A percentile compares a stretch with the other conserved stretches of the same genome.
Conservation (phyloP, 2,888 invertebrate genomes). For the Troides aeacus region DNA sequence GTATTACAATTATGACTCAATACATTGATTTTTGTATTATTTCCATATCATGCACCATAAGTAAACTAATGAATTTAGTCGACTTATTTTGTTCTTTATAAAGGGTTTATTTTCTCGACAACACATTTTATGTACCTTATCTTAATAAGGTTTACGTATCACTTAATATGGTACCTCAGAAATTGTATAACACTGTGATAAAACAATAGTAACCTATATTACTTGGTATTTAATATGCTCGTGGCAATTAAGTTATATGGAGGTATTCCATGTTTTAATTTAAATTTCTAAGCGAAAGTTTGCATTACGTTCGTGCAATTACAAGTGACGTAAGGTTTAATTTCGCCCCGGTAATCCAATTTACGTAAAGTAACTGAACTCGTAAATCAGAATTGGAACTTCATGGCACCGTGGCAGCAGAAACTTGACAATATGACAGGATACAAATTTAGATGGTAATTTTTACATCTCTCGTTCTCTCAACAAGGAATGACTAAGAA, state of each 20-base stretch:
- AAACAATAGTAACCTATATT: too few species aligned
- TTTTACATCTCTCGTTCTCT: not conserved
- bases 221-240: too few species aligned
- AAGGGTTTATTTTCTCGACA: too few species aligned
- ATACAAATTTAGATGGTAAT: not conserved
- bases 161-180: too few species aligned
- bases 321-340: conserved; percentile 37
- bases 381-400: conserved; percentile 26
- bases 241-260: not conserved
- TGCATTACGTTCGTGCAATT: conserved; percentile 22
- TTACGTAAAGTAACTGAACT: conserved; percentile 33
- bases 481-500: not conserved
- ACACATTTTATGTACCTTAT: too few species aligned
- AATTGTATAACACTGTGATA: too few species aligned
- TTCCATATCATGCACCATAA: too few species aligned
- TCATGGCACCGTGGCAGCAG: conserved; percentile 8
- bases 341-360: conserved; percentile 33
- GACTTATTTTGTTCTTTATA: too few species aligned
- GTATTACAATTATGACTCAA: too few species aligned
- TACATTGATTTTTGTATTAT: too few species aligned
- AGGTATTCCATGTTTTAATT: conserved; percentile 25
- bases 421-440: not conserved
- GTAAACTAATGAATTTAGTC: too few species aligned
- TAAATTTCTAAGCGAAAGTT: conserved; percentile 23
- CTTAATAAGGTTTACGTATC: too few species aligned